phyloP scores from a whole-genome alignment of 2,113 vertebrate genomes.

The Psammodynastes pulverulentus region DNA sequence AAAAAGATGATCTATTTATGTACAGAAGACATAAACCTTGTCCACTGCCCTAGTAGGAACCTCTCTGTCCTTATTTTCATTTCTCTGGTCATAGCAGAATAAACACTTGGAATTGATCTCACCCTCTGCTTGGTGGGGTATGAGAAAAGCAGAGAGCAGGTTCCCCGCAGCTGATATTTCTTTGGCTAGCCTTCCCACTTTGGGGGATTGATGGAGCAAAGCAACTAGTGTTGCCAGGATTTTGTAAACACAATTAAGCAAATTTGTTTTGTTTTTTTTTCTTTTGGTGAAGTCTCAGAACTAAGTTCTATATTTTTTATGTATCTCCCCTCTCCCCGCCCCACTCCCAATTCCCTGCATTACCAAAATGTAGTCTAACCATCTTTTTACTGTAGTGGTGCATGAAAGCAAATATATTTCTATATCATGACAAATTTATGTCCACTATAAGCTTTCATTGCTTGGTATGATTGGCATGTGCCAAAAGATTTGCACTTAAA shows the following conservation, averaged over 20 bases:
- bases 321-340: constrained; percentile 28
- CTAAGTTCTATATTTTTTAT: constrained; percentile 35
- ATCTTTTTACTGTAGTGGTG: constrained; percentile 70
- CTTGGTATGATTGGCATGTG: constrained; percentile 67
- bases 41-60: neutral
- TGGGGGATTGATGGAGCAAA: constrained; percentile 18
- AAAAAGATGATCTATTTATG: neutral
- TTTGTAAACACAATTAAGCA: neutral
- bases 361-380: constrained; percentile 60
- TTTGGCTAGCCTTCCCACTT: neutral
- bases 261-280: constrained; percentile 23
- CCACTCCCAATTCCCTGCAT: constrained; percentile 11
- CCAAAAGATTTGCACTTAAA: constrained; percentile 70
- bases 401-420: constrained; percentile 68
- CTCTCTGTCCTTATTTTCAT: neutral
- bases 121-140: neutral
- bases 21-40: neutral
- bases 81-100: neutral
- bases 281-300: constrained; percentile 26
- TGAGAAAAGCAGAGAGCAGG: neutral
- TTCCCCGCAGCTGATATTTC: neutral
- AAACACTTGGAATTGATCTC: neutral
- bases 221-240: neutral
- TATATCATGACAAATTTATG: constrained; percentile 78
- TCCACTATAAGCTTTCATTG: constrained; percentile 79